Evolutionary conservation across 2,113 vertebrate species (phyloP).

Genomic region (Corynorhinus townsendii): DNA sequence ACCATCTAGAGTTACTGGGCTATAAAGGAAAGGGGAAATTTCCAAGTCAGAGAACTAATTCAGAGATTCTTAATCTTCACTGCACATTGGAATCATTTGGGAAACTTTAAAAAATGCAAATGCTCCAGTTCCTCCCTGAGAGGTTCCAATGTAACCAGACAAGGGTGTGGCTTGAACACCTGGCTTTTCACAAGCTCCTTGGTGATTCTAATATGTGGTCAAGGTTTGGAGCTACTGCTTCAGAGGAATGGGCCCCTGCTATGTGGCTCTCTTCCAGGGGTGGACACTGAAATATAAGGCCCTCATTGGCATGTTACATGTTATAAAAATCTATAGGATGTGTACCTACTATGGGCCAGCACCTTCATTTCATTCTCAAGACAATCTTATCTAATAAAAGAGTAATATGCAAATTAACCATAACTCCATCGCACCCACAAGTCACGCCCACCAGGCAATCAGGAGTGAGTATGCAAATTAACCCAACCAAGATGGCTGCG

Average conservation of each 20-base stretch:
- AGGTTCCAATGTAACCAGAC: neutral
- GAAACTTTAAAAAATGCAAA: neutral
- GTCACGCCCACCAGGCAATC: too few relatives aligned
- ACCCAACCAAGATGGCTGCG: too few relatives aligned
- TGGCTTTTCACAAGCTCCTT: neutral
- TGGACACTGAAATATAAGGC: neutral
- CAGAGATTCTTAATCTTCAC: neutral
- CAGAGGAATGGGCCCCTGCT: neutral
- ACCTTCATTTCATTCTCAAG: neutral
- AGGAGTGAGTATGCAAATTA: too few relatives aligned
- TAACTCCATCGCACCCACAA: too few relatives aligned
- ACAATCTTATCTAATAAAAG: neutral
- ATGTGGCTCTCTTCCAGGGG: fast-evolving
- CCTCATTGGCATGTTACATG: neutral
- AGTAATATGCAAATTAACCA: too few relatives aligned
- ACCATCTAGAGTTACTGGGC: neutral
- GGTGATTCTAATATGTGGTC: neutral
- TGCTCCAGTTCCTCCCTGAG: neutral
- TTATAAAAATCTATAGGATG: neutral
- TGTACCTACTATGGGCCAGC: neutral
- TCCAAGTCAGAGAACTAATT: neutral
- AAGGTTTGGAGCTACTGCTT: neutral
- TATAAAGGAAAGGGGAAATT: neutral
- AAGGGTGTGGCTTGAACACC: neutral
- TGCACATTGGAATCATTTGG: neutral